phyloP scores from a whole-genome alignment of 2,888 invertebrate genomes.

The Acleris sparsana region DNA sequence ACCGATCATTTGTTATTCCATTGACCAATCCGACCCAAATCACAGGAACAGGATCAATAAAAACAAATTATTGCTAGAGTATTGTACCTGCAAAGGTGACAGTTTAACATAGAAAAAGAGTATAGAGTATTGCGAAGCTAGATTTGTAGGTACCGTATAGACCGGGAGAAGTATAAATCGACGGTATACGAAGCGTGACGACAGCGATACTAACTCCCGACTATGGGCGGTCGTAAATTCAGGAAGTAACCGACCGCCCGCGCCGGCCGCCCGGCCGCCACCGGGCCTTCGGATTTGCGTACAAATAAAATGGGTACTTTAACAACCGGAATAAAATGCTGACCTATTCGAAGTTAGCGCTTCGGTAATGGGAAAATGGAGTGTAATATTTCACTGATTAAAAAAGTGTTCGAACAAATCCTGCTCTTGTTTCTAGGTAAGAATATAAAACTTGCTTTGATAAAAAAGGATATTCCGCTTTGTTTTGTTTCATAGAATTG shows the following conservation, averaged over 20 bases:
- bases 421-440: neutral
- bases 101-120: conserved; percentile 17
- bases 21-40: conserved; percentile 11
- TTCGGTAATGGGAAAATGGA: conserved; percentile 40
- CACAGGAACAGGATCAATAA: conserved; percentile 21
- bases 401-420: conserved; percentile 11
- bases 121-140: conserved; percentile 32
- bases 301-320: conserved; percentile 73
- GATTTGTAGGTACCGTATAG: conserved; percentile 42
- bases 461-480: neutral
- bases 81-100: conserved; percentile 9
- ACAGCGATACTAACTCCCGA: conserved; percentile 72
- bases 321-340: conserved; percentile 66
- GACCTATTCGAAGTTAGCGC: conserved; percentile 49
- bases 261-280: conserved; percentile 57
- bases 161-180: conserved; percentile 69
- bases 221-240: conserved; percentile 70
- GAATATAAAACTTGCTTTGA: neutral
- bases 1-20: conserved; percentile 23
- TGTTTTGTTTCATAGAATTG: no score
- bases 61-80: conserved; percentile 15
- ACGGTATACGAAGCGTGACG: conserved; percentile 73
- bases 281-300: conserved; percentile 71
- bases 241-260: conserved; percentile 69
- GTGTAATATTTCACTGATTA: conserved; percentile 27